Evolutionary conservation across 2,888 invertebrate genomes (phyloP).

Genomic region (Drosophila subsilvestris): DNA sequence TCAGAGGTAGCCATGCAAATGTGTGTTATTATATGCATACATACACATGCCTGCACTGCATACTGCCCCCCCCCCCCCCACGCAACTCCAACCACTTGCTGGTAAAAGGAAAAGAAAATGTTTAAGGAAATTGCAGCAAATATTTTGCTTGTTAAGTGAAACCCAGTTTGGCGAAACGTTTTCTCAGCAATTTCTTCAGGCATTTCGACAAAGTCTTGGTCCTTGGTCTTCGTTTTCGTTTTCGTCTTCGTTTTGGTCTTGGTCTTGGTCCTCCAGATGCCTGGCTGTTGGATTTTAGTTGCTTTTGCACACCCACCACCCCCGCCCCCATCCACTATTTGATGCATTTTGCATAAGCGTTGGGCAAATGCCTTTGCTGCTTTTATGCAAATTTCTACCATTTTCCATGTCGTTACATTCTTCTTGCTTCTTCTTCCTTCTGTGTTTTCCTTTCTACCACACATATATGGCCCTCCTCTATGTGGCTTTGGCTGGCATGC

Average conservation of each 20-base stretch:
- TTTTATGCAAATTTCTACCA: constrained; percentile 79
- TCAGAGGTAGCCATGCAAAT: constrained; percentile 63
- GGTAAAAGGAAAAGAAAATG: constrained; percentile 69
- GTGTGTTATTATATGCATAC: constrained; percentile 56
- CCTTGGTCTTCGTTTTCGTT: constrained; percentile 31
- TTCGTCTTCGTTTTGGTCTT: constrained; percentile 26
- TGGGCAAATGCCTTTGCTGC: constrained; percentile 76
- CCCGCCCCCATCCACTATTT: constrained; percentile 48
- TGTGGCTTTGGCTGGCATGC: constrained; percentile 62
- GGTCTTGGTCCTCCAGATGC: constrained; percentile 14
- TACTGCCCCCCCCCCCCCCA: background rate
- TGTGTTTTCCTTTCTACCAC: constrained; percentile 54
- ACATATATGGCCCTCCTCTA: constrained; percentile 33
- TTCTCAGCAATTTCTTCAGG: constrained; percentile 72
- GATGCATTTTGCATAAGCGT: constrained; percentile 80
- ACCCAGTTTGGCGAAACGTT: constrained; percentile 72
- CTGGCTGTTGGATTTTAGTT: constrained; percentile 38
- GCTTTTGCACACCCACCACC: constrained; percentile 22
- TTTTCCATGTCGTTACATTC: constrained; percentile 80
- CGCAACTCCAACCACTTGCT: background rate
- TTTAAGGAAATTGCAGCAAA: constrained; percentile 80
- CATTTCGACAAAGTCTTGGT: constrained; percentile 64
- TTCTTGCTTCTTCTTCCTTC: constrained; percentile 32
- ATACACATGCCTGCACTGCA: constrained; percentile 21
- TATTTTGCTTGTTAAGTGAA: constrained; percentile 80